These are phyloP conservation scores for Calephelis perditalis DNA, from an alignment of 2,888 invertebrate species.

Conservation along the genomic window DNA sequence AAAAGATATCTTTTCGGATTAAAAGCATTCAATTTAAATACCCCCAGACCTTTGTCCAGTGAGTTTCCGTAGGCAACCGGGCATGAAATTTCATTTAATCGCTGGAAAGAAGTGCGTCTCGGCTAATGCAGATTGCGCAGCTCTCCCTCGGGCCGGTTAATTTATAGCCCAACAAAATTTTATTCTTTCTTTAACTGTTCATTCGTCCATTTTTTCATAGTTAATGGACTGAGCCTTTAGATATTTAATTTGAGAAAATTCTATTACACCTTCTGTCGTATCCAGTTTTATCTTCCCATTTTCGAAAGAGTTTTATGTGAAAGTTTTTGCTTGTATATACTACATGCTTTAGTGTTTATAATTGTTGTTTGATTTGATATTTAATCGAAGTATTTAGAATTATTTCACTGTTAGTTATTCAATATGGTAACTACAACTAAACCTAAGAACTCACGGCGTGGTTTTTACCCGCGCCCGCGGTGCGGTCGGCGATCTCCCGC, in stretches of 20 bases:
- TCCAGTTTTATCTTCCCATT: constrained; percentile 6
- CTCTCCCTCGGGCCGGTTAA: constrained; percentile 59
- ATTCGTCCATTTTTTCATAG: constrained; percentile 55
- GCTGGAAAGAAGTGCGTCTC: constrained; percentile 68
- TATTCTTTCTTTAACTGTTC: constrained; percentile 69
- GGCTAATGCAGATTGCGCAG: constrained; percentile 72
- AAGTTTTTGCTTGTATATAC: too few relatives aligned
- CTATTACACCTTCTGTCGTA: constrained; percentile 20
- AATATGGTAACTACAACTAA: too few relatives aligned
- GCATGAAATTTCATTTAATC: constrained; percentile 76
- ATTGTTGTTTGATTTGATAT: too few relatives aligned
- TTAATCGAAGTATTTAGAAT: too few relatives aligned
- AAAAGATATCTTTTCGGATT: constrained; percentile 42
- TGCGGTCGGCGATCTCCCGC: too few relatives aligned
- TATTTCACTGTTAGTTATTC: too few relatives aligned
- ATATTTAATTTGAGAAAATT: constrained; percentile 40
- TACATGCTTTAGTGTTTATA: too few relatives aligned
- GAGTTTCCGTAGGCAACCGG: constrained; percentile 62
- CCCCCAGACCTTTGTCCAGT: constrained; percentile 66
- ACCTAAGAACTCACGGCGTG: too few relatives aligned
- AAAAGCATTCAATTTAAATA: constrained; percentile 69
- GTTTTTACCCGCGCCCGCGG: too few relatives aligned
- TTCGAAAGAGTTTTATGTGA: neutral
- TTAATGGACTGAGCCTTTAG: constrained; percentile 43
- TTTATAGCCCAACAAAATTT: constrained; percentile 74